phyloP scores from a whole-genome alignment of 2,888 invertebrate genomes.

The Athripsodes cinereus region DNA sequence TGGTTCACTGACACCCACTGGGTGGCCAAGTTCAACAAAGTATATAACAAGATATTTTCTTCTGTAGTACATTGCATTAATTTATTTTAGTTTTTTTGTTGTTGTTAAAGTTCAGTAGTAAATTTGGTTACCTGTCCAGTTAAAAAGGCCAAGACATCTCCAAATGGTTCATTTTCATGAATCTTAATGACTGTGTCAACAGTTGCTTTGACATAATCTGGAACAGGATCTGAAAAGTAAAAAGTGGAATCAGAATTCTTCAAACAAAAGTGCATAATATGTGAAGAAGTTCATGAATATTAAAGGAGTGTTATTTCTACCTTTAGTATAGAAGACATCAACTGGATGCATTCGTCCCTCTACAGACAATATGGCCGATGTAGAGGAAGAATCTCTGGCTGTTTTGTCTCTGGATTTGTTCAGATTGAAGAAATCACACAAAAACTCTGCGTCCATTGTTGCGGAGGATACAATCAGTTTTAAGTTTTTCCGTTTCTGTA shows the following conservation, averaged over 20 bases:
- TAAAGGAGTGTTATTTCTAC: too few species aligned
- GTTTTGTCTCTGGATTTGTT: constrained; percentile 25
- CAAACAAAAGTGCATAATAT: too few species aligned
- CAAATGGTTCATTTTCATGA: constrained; percentile 73
- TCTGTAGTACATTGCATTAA: too few species aligned
- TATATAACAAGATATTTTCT: too few species aligned
- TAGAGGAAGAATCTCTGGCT: constrained; percentile 25
- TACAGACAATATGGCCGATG: constrained; percentile 78
- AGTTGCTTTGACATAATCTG: constrained; percentile 82
- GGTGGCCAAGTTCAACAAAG: too few species aligned
- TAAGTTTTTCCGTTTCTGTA: constrained; percentile 71
- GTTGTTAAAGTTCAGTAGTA: too few species aligned
- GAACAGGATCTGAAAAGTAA: constrained; percentile 66
- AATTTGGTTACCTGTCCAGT: constrained; percentile 76
- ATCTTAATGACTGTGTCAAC: constrained; percentile 88
- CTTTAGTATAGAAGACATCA: constrained; percentile 72
- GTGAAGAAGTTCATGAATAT: too few species aligned
- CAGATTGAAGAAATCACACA: constrained; percentile 71
- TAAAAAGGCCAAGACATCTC: constrained; percentile 88
- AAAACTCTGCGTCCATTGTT: constrained; percentile 87
- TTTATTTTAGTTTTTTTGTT: too few species aligned
- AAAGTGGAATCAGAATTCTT: too few species aligned
- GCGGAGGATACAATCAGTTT: constrained; percentile 90
- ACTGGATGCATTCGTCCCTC: constrained; percentile 87
- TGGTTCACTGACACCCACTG: too few species aligned